Evolutionary conservation across 2,888 invertebrate species (phyloP).

Genomic region (Diabrotica balteata): DNA sequence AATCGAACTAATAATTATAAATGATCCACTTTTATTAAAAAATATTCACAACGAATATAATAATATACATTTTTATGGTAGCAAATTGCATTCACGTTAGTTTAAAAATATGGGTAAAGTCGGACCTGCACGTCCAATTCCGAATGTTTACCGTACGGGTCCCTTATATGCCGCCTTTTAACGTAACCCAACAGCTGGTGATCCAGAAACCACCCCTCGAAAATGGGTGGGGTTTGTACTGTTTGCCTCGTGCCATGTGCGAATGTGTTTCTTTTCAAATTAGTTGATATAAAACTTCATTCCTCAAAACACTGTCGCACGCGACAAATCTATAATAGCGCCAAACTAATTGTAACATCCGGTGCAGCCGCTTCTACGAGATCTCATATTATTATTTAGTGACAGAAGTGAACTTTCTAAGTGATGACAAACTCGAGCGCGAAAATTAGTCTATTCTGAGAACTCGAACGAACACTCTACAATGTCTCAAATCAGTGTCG

Average conservation of each 20-base stretch:
- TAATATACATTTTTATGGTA: too few species aligned
- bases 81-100: too few species aligned
- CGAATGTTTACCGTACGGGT: constrained; percentile 47
- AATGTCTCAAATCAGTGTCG: constrained; percentile 63
- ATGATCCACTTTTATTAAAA: too few species aligned
- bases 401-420: constrained; percentile 31
- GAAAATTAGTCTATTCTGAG: constrained; percentile 19
- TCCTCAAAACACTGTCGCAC: constrained; percentile 52
- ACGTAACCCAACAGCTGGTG: constrained; percentile 55
- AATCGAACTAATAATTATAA: too few species aligned
- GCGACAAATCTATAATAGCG: constrained; percentile 52
- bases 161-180: constrained; percentile 47
- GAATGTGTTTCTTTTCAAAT: constrained; percentile 55
- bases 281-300: constrained; percentile 47
- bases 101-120: background rate
- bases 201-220: constrained; percentile 59
- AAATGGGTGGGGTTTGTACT: constrained; percentile 59
- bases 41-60: too few species aligned
- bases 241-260: constrained; percentile 60
- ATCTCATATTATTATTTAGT: constrained; percentile 32
- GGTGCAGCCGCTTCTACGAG: constrained; percentile 32
- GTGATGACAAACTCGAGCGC: constrained; percentile 36
- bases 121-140: constrained; percentile 31
- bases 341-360: constrained; percentile 50
- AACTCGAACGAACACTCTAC: constrained; percentile 17